Base-by-base conservation (phyloP, 2,113 vertebrate genomes). In the Clinocottus analis region DNA sequence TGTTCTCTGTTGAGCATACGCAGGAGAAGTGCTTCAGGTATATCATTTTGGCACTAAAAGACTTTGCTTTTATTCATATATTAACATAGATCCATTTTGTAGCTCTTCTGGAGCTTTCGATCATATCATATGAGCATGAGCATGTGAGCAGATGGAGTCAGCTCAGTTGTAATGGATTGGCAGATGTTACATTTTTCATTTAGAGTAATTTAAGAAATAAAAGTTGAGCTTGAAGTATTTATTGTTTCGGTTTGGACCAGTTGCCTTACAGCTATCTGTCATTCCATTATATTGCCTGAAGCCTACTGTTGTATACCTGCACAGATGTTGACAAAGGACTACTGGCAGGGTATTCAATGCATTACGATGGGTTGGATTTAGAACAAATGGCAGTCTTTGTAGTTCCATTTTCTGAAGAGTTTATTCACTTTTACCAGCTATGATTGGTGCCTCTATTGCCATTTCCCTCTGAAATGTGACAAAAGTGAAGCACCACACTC, bases 241-340 rank as follows among this genome's bases (percentile, higher is more conserved):
- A 19, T n/a, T 16, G 6, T 59, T 72, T 43, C 23, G 56, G 14
- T 21, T 39, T 41, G 25, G 23, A 13, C 11, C 21, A 41, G 13
- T 62, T 13, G 39, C 39, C 31, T 14, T 43, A 17, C 41, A 31
- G 19, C 51, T 61, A 7, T n/a, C 27, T 74, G 31, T 39, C 10
- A 27, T 29, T 25, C 12, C 14, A 70, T 70, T 27, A 55, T 19
- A 56, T 55, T 25, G n/a, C 51, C n/a, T 55, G 12, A 31, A 56
- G 23, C 14, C 14, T 17, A 25, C 41, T 25, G 14, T 60, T 25
- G 13, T 35, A 9, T 10, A 29, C 9, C 43, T 45, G 21, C 7
- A 39, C 27, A 59, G 14, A 62, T 62, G 43, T 62, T 61, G 56
- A 60, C 27, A 35, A 33, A 72, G 11, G 9, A 72, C 69, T 9